A percentile compares a stretch with the other conserved stretches of the same genome.
These are phyloP conservation scores for Strigops habroptila DNA, from an alignment of 2,113 vertebrate genomes.

Conservation along the genomic window DNA sequence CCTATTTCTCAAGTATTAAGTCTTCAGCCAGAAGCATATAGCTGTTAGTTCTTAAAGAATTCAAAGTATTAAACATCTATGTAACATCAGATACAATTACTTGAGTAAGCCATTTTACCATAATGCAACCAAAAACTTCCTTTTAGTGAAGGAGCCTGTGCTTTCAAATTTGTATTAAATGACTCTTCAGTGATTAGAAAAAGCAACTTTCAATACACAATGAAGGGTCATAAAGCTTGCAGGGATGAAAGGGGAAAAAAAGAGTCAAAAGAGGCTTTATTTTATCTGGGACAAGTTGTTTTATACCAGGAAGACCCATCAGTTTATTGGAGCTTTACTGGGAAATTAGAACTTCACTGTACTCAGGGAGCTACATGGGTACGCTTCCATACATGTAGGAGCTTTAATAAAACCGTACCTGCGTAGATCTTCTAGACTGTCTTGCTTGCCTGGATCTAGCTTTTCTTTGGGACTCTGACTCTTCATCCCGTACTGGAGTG, in stretches of 20 bases:
- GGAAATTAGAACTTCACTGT: not conserved
- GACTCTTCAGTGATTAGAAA: not conserved
- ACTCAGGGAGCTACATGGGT: not conserved
- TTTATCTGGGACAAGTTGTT: not conserved
- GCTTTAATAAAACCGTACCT: conserved; percentile 72
- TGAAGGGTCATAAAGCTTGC: not conserved
- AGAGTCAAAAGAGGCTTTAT: not conserved
- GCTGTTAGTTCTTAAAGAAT: not conserved
- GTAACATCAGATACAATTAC: not conserved
- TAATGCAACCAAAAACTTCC: not conserved
- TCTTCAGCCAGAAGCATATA: not conserved
- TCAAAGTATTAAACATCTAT: not conserved
- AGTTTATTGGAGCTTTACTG: not conserved
- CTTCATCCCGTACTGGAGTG: conserved; percentile 97
- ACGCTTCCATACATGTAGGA: not conserved
- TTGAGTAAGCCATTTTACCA: not conserved
- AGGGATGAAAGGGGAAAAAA: not conserved
- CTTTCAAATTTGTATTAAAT: not conserved
- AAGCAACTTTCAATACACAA: not conserved
- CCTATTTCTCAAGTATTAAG: not conserved
- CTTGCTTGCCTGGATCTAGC: conserved; percentile 97
- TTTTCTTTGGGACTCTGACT: conserved; percentile 98
- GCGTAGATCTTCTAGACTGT: conserved; percentile 96
- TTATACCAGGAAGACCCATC: not conserved
- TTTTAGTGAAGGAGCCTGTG: not conserved